A percentile compares a stretch with the other conserved stretches of the same genome.
Evolutionary conservation across 2,113 vertebrate genomes (phyloP).

Genomic region (Sinocyclocheilus anshuiensis): DNA sequence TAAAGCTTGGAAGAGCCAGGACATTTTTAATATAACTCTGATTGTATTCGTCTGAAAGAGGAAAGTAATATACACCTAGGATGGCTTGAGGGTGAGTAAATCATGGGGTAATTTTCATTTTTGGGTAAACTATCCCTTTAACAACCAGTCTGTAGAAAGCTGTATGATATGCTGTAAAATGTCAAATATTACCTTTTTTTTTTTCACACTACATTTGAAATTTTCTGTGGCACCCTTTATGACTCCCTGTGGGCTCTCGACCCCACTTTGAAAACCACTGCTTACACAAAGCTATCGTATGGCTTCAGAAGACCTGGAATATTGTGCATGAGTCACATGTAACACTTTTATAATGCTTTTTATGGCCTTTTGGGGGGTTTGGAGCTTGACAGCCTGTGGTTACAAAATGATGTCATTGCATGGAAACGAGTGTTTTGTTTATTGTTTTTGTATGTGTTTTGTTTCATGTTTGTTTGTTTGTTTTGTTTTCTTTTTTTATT

Average conservation of each 20-base stretch:
- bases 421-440: too few species aligned
- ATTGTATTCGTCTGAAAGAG: too few species aligned
- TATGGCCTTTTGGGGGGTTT: not conserved
- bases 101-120: too few species aligned
- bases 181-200: too few species aligned
- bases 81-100: too few species aligned
- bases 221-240: not conserved
- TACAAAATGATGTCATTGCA: not conserved
- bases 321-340: not conserved
- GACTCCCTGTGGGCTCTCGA: not conserved
- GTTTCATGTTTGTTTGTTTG: not conserved
- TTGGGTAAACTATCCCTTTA: too few species aligned
- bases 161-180: too few species aligned
- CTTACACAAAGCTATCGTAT: not conserved
- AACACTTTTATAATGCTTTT: not conserved
- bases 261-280: not conserved
- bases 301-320: not conserved
- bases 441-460: not conserved
- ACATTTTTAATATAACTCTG: too few species aligned
- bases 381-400: not conserved
- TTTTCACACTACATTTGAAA: not conserved
- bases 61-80: too few species aligned
- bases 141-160: too few species aligned
- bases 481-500: not conserved
- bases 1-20: too few species aligned